Percentiles rank a stretch among this genome's conserved stretches.
phyloP scores from a whole-genome alignment of 2,888 invertebrate species.

The Cheilosia vulpina region DNA sequence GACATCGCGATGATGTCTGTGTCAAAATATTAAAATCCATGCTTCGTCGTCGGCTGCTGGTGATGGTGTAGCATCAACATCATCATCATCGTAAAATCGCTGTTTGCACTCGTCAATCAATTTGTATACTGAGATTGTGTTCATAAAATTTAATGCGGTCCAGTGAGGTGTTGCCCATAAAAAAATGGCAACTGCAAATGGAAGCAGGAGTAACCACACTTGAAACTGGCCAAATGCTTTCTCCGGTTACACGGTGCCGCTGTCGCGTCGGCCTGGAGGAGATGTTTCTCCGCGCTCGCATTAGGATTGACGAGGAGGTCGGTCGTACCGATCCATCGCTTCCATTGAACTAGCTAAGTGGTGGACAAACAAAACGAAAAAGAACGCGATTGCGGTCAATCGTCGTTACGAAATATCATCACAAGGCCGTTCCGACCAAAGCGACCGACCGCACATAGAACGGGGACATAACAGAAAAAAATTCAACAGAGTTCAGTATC shows the following conservation, averaged over 20 bases:
- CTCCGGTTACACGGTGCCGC: conserved; percentile 27
- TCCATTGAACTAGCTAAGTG: neutral
- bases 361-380: conserved; percentile 27
- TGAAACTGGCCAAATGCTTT: conserved; percentile 54
- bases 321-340: conserved; percentile 45
- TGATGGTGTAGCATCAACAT: conserved; percentile 39
- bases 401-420: conserved; percentile 65
- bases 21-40: conserved; percentile 44
- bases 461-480: conserved; percentile 33
- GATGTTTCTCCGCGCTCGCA: conserved; percentile 55
- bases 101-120: conserved; percentile 66
- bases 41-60: conserved; percentile 15
- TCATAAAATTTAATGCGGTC: conserved; percentile 60
- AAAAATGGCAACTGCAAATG: neutral
- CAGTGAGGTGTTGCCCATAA: conserved; percentile 37
- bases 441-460: conserved; percentile 2
- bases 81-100: conserved; percentile 60
- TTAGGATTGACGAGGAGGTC: conserved; percentile 68
- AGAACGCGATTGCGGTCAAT: conserved; percentile 69
- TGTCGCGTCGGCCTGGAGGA: neutral
- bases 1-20: conserved; percentile 21
- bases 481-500: conserved; percentile 28
- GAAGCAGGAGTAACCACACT: conserved; percentile 14
- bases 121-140: conserved; percentile 59
- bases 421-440: conserved; percentile 61